phyloP scores from a whole-genome alignment of 2,797 vertebrate genomes.

The Nyctibius grandis region DNA sequence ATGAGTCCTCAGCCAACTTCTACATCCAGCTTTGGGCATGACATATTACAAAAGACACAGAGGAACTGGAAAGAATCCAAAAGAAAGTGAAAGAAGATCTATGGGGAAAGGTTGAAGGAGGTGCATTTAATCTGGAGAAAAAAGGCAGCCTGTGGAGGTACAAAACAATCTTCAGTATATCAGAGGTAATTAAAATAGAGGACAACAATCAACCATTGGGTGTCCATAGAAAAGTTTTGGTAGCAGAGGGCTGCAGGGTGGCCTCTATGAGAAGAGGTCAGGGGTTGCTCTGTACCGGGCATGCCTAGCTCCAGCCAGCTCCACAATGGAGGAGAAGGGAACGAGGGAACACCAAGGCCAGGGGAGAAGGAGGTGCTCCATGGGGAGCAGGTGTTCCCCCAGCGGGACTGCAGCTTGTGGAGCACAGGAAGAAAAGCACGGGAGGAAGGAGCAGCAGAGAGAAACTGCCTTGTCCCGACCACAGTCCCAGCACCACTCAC shows the following conservation, averaged over 20 bases:
- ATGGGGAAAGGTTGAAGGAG: background rate
- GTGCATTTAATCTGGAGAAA: background rate
- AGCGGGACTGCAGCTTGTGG: background rate
- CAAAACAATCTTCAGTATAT: background rate
- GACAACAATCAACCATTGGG: background rate
- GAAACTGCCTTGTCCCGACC: background rate
- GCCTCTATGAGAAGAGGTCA: background rate
- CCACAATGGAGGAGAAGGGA: rapidly evolving
- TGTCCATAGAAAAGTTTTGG: background rate
- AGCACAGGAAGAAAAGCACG: background rate
- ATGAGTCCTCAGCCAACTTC: background rate
- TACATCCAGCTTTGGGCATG: background rate
- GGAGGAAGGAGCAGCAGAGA: background rate
- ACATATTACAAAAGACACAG: background rate
- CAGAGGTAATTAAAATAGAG: background rate
- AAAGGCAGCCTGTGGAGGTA: background rate
- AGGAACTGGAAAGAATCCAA: background rate
- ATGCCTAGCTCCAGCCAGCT: background rate
- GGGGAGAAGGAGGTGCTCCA: background rate
- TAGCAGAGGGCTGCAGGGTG: background rate
- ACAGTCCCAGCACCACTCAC: background rate
- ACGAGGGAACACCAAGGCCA: background rate
- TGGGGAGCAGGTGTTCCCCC: background rate
- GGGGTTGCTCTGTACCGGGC: background rate
- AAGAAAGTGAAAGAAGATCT: background rate